Evolutionary conservation across 2,888 invertebrate species (phyloP).

Genomic region (Ectropis crepuscularia): DNA sequence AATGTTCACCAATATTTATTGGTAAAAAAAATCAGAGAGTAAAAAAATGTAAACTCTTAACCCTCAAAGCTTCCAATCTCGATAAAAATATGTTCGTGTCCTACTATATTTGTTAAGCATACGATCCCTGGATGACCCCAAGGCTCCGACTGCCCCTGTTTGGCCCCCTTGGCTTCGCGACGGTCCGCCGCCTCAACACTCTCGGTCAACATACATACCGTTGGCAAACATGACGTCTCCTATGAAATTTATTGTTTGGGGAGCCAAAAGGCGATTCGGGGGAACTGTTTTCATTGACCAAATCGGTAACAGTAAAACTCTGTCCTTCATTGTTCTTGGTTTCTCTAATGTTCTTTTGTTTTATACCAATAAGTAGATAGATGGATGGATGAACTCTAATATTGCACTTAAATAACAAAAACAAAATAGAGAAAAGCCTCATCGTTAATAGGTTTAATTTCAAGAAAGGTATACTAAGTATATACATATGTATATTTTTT

Average conservation of each 20-base stretch:
- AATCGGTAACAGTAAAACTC: conserved; percentile 1
- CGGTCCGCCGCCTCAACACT: conserved; percentile 35
- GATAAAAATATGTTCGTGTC: conserved; percentile 2
- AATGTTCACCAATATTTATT: too few relatives aligned
- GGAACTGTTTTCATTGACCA: conserved; percentile 16
- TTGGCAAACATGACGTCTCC: conserved; percentile 36
- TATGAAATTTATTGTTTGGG: conserved; percentile 32
- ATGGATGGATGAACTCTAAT: too few relatives aligned
- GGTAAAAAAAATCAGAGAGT: too few relatives aligned
- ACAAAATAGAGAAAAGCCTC: too few relatives aligned
- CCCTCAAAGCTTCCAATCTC: not conserved
- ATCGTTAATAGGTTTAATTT: too few relatives aligned
- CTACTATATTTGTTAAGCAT: conserved; percentile 18
- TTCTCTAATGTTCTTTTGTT: too few relatives aligned
- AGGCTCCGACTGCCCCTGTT: conserved; percentile 21
- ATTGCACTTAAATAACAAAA: too few relatives aligned
- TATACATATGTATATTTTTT: too few relatives aligned
- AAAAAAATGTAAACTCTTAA: too few relatives aligned
- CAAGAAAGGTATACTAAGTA: too few relatives aligned
- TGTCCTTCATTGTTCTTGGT: too few relatives aligned
- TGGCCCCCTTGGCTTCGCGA: conserved; percentile 17
- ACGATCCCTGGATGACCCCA: conserved; percentile 18
- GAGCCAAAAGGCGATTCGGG: conserved; percentile 15
- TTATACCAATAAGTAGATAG: too few relatives aligned
- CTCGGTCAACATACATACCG: conserved; percentile 40